Conservation (phyloP, 1,140 invertebrate species). For the silkworm (Bombyx mori) region ASM3026992v2 NC_085110.1:5689001-5689500, state of each 20-base stretch:
- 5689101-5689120: slow-evolving; percentile 35
- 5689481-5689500: no score
- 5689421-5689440: no score
- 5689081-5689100: slow-evolving; percentile 35
- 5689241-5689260: slow-evolving; percentile 35
- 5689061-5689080: slow-evolving; percentile 47
- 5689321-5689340: no score
- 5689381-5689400: no score
- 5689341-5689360: no score
- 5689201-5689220: slow-evolving; percentile 39
- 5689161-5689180: slow-evolving; percentile 65
- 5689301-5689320: no score
- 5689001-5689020: slow-evolving; percentile 45
- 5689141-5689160: slow-evolving; percentile 66
- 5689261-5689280: slow-evolving; percentile 27
- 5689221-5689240: slow-evolving; percentile 15
- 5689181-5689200: slow-evolving; percentile 45
- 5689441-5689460: no score
- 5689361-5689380: no score
- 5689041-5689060: slow-evolving; percentile 59
- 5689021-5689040: slow-evolving; percentile 21
- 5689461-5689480: no score
- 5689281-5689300: no score
- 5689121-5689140: slow-evolving; percentile 51
- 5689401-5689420: no score